Percentiles rank a stretch among this genome's conserved stretches.
Conservation (phyloP, 2,888 invertebrate genomes). For the Isoperla grammatica region DNA sequence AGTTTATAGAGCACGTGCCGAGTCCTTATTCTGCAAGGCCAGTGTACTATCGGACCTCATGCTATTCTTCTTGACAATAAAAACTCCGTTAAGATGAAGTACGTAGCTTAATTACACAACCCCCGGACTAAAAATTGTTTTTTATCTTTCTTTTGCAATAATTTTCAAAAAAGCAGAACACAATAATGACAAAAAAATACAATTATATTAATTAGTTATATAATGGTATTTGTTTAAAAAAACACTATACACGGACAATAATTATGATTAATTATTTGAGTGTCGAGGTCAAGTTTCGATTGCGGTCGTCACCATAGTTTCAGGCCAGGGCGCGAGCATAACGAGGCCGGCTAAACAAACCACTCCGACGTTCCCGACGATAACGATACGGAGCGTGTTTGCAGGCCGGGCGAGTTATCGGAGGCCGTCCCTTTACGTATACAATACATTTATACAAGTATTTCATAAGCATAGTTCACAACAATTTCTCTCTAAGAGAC, state of each 20-base stretch:
- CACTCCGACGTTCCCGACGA: too few relatives aligned
- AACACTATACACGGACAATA: conserved; percentile 25
- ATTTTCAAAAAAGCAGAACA: conserved; percentile 27
- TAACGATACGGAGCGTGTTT: too few relatives aligned
- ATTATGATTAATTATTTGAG: conserved; percentile 23
- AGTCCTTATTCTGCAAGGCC: not conserved
- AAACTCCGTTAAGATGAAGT: conserved; percentile 17
- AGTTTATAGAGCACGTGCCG: not conserved
- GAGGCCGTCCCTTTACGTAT: conserved; percentile 20
- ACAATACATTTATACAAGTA: conserved; percentile 21
- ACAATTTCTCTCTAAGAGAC: conserved; percentile 16
- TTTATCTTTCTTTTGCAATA: conserved; percentile 27
- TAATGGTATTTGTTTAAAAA: conserved; percentile 26
- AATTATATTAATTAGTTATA: conserved; percentile 24
- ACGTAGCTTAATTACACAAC: conserved; percentile 28
- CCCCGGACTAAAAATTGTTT: conserved; percentile 27
- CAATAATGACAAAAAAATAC: conserved; percentile 26
- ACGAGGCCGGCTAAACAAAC: not conserved
- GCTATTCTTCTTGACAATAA: not conserved
- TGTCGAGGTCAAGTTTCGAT: conserved; percentile 26
- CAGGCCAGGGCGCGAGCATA: conserved; percentile 27
- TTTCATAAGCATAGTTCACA: conserved; percentile 10
- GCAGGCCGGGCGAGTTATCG: not conserved
- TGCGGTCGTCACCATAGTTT: conserved; percentile 30
- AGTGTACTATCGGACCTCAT: conserved; percentile 1